Percentiles rank a stretch among this genome's conserved stretches.
phyloP scores from a whole-genome alignment of 64 coral and sea anemone species.

The Catalaphyllia jardinei region DNA sequence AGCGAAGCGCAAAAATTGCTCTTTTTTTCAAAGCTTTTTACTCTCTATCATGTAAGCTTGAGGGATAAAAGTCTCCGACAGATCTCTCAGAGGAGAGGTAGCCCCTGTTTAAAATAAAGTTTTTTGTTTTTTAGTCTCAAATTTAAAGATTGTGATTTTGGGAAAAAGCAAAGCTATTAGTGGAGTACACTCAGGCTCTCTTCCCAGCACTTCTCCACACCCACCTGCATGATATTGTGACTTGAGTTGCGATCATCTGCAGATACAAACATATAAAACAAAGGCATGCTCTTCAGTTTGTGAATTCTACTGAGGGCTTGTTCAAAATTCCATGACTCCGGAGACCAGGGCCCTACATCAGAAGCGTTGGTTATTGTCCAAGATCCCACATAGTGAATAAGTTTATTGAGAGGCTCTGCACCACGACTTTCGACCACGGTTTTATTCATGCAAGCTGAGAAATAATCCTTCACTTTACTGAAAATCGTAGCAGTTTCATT shows the following conservation, averaged over 20 bases:
- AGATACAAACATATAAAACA: slow-evolving; percentile 99
- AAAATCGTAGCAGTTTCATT: slow-evolving; percentile 58
- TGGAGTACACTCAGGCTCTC: too few relatives aligned
- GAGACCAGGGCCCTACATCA: slow-evolving; percentile 66
- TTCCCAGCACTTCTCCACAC: background rate
- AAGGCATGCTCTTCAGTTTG: slow-evolving; percentile 92
- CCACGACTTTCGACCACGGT: slow-evolving; percentile 41
- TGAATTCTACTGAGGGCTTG: slow-evolving; percentile 91
- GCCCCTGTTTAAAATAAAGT: too few relatives aligned
- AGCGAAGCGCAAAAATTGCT: too few relatives aligned
- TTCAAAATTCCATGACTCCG: slow-evolving; percentile 97
- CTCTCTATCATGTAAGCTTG: too few relatives aligned
- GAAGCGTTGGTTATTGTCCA: slow-evolving; percentile 66
- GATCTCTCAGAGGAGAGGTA: too few relatives aligned
- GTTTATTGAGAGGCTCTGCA: slow-evolving; percentile 60
- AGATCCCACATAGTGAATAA: slow-evolving; percentile 82
- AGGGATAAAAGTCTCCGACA: too few relatives aligned
- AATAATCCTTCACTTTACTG: slow-evolving; percentile 84
- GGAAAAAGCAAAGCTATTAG: too few relatives aligned
- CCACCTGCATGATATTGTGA: slow-evolving; percentile 93
- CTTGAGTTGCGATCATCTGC: slow-evolving; percentile 96
- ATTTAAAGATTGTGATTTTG: too few relatives aligned
- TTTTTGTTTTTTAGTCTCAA: too few relatives aligned
- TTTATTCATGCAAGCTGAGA: slow-evolving; percentile 83
- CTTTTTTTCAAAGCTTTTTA: too few relatives aligned